Conservation (phyloP, 1,140 invertebrate species). For the Drosophila ananassae region DNA sequence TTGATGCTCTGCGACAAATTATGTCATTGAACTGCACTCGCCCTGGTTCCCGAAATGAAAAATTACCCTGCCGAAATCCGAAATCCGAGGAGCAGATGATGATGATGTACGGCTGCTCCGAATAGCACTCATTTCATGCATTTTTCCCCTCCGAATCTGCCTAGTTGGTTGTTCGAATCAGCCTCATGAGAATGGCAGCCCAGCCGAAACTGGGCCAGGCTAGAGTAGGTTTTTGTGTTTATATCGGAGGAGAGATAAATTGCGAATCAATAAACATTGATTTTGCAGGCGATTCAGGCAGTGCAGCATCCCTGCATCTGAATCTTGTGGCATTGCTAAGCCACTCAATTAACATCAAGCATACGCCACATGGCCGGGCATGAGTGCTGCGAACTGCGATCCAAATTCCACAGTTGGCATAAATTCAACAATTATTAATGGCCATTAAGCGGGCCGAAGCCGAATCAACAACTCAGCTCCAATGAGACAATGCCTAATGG, state of each 20-base stretch:
- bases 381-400: conserved; percentile 31
- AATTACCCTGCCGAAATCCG: conserved; percentile 46
- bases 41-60: conserved; percentile 64
- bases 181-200: conserved; percentile 9
- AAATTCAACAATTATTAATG: conserved; percentile 78
- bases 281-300: conserved; percentile 2
- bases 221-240: conserved; percentile 24
- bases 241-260: conserved; percentile 31
- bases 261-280: conserved; percentile 35
- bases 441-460: conserved; percentile 62
- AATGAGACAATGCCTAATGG: conserved; percentile 62
- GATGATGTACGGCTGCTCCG: conserved; percentile 58
- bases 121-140: conserved; percentile 71
- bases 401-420: conserved; percentile 50
- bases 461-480: conserved; percentile 43
- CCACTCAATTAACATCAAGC: conserved; percentile 21
- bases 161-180: conserved; percentile 66
- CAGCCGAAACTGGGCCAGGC: conserved; percentile 17
- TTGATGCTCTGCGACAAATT: conserved; percentile 79
- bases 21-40: conserved; percentile 76
- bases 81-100: conserved; percentile 20
- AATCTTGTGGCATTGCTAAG: not conserved
- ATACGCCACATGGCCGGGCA: conserved; percentile 20
- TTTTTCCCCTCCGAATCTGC: conserved; percentile 44
- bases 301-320: not conserved